A percentile compares a stretch with the other conserved stretches of the same genome.
Conservation (phyloP, 2,797 vertebrate species). For the Anableps anableps region DNA sequence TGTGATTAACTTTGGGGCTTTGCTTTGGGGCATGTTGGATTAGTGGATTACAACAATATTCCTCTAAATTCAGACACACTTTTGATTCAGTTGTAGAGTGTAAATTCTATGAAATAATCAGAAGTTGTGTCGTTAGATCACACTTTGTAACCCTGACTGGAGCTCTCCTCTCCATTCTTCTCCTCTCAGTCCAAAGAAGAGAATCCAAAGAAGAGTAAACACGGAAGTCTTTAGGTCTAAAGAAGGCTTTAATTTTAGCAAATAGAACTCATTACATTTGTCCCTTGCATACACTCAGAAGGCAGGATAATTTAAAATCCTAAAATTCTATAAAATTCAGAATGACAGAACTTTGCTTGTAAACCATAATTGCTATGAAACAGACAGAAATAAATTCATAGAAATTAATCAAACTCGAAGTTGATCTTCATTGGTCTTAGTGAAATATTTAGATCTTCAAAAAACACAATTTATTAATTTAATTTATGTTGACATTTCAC, state of each 20-base stretch:
- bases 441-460: no score
- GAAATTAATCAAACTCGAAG: not conserved
- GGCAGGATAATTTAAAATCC: no score
- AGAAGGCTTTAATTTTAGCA: not conserved
- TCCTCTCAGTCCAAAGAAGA: not conserved
- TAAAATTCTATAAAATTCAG: no score
- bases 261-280: no score
- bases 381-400: not conserved
- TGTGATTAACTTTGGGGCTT: not conserved
- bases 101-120: not conserved
- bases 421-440: no score
- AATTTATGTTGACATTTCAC: no score
- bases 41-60: not conserved
- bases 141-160: not conserved
- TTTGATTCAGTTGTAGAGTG: not conserved
- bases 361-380: no score
- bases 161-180: not conserved
- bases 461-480: no score
- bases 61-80: not conserved
- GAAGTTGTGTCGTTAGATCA: not conserved
- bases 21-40: not conserved
- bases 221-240: not conserved
- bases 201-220: not conserved
- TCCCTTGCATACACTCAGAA: no score
- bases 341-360: no score